Base-by-base conservation (phyloP, 1,140 invertebrate genomes). In the Drosophila bifasciata region DNA sequence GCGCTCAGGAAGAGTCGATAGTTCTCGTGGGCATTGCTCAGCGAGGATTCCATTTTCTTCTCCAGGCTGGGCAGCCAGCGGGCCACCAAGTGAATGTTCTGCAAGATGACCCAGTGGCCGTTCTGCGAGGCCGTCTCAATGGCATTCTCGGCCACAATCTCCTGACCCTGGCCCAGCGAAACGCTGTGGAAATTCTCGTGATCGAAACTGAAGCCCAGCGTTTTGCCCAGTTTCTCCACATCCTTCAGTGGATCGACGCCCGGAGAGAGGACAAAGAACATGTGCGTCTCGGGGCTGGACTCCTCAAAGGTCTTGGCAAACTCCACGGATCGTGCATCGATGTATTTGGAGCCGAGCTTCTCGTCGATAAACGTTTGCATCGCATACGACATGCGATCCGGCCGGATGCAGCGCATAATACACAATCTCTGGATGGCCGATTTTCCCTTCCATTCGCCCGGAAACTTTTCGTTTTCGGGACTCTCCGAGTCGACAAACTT, bases 371-470 rank as follows among this genome's bases (percentile, higher is more conserved):
- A 97, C 55, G 93, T 93, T 83, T 94, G 49, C 81, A 84, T 86
- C 6, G 63, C 94, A 76, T 91, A 94, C 92, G 15, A 94, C 97
- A 99, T 98, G 68, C 98, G 94, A 93, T 99, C 98, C 0, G 97
- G 95, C 69, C 98, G 92, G 32, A 98, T 92, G 40, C 96, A 97
- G 67, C 98, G 93, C 95, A 99, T 95, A 83, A 99, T 98, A 84
- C 97, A 98, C 0, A 99, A 92, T 84, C 95, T 94, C 90, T 99
- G 97, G 5, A 99, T 92, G 0, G 96, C 93, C 0, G 95, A 94
- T 92, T 98, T 98, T 75, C 97, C 97, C 90, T 99, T 99, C 98
- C 98, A 99, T 90, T 99, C 98, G 64, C 97, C 97, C 0, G 98
- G 98, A 68, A 98, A 94, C 91, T 98, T 98, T 91, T 98, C 97